Evolutionary conservation across 2,113 vertebrate species (phyloP), one percentile per base, ranked within the genome.

Genomic region (Oncorhynchus masou): DNA sequence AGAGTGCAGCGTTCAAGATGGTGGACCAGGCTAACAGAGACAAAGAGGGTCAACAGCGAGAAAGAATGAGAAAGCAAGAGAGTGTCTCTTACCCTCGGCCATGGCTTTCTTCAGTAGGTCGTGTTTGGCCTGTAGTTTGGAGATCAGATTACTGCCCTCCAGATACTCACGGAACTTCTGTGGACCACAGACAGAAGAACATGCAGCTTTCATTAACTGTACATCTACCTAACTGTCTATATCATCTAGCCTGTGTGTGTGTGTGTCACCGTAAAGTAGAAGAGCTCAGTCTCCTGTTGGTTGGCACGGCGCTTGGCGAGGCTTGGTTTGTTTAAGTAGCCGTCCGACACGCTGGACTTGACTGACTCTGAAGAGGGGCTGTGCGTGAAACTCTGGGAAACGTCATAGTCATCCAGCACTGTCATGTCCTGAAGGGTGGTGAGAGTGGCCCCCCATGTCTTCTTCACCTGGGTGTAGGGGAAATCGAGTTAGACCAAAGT

Each of bases 231-330:
- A 29, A 62, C 59, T 8, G 62, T 49, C 24, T 74, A 39, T 22
- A 6, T 22, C 66, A 51, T 48, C 54, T n/a, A 13, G 51, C 0
- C 20, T 72, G 60, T 70, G 54, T 27, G 24, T 12, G 57, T 31
- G 57, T 34, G 19, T 2, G 95, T 94, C 91, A 99, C 98, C 11
- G 93, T 99, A 91, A 99, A 99, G 86, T 98, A 99, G 92, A 99
- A 99, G 88, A 98, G 97, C 91, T 99, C 98, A 0, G 98, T 99
- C 93, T 99, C 98, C 83, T 99, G 98, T 89, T 99, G 98, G 86
- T 99, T 99, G 76, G 97, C 96, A 19, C 98, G 88, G 27, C 95
- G 93, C 91, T 99, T 99, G 87, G 98, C 97, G 60, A 99, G 96
- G 88, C 97, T 99, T 1, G 97, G 98, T 59, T 99, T 99, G 94